These are phyloP conservation scores for Lateolabrax maculatus DNA, from an alignment of 2,797 vertebrate genomes.

Conservation along the genomic window DNA sequence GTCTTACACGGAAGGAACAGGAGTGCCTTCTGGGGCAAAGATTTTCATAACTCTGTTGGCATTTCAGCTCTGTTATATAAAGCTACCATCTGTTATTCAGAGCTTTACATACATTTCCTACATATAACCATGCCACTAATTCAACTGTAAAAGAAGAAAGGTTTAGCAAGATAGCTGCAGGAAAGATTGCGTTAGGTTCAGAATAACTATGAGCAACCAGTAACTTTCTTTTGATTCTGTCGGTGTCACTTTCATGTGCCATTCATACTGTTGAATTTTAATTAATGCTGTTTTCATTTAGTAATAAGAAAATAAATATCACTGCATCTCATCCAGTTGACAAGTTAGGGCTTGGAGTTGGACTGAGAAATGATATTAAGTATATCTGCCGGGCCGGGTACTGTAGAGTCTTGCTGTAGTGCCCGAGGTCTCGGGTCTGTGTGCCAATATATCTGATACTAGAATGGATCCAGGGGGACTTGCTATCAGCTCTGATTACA, in stretches of 20 bases:
- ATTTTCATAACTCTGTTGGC: conserved; percentile 44
- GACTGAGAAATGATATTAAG: no score
- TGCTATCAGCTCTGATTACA: neutral
- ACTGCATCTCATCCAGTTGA: neutral
- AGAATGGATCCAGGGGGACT: neutral
- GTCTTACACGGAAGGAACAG: conserved; percentile 40
- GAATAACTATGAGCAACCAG: neutral
- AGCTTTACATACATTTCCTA: conserved; percentile 36
- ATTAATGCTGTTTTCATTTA: neutral
- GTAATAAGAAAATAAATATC: neutral
- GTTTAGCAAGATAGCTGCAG: neutral
- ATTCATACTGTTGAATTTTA: neutral
- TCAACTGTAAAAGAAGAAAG: conserved; percentile 1
- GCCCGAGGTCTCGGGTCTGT: neutral
- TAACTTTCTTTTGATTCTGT: neutral
- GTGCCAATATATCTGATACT: neutral
- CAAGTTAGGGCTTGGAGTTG: neutral
- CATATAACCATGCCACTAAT: conserved; percentile 1
- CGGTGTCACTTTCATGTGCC: neutral
- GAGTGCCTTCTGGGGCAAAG: conserved; percentile 35
- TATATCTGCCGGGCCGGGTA: neutral
- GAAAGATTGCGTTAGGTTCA: neutral
- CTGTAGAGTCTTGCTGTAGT: neutral
- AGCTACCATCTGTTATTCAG: conserved; percentile 35
- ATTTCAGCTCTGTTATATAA: conserved; percentile 58